Base-by-base conservation (phyloP, 2,888 invertebrate genomes). In the Autographa pulchrina region DNA sequence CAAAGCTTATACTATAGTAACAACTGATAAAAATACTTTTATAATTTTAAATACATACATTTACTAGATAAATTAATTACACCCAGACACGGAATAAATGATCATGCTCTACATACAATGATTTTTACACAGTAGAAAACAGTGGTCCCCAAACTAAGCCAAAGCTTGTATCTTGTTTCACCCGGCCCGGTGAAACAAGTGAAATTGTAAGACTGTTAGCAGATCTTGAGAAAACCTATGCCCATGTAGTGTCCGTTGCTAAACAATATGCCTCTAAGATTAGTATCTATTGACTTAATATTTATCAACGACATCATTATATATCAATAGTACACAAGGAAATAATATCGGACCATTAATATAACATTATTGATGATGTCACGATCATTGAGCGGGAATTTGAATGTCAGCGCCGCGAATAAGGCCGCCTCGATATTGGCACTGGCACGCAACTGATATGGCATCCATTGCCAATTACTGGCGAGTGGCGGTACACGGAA, bases 401-500 rank as follows among this genome's bases (percentile, higher is more conserved):
- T 71, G 72, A 77, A 81, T 81, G 82, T 81, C 74, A 74, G 68
- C 81, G 68, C 74, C 72, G 76, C 62, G 52, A n/a, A 25, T 68
- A 73, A 82, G 80, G 82, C 68, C 75, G 77, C 35, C 35, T 60
- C 65, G 68, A 71, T 75, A 76, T 77, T 65, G 72, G 56, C 68
- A 43, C 62, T 75, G 73, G 63, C 73, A 73, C 67, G 52, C 56
- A 16, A 65, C 41, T 20, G 35, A 65, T 69, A 32, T 14, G 20
- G 43, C 56, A 54, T 20, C 31, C 25, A 54, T 35, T 82, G 82
- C 82, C 84, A 82, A 82, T 70, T 80, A 32, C 68, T 74, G 56
- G 61, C 62, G n/a, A 32, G 67, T 74, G 56, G 61, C 62, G n/a
- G 58, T 54, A 61, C 20, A 32, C 54, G 52, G 60, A 20, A 81